These are phyloP conservation scores for Uloborus diversus DNA, from an alignment of 1,140 invertebrate genomes.

Conservation along the genomic window DNA sequence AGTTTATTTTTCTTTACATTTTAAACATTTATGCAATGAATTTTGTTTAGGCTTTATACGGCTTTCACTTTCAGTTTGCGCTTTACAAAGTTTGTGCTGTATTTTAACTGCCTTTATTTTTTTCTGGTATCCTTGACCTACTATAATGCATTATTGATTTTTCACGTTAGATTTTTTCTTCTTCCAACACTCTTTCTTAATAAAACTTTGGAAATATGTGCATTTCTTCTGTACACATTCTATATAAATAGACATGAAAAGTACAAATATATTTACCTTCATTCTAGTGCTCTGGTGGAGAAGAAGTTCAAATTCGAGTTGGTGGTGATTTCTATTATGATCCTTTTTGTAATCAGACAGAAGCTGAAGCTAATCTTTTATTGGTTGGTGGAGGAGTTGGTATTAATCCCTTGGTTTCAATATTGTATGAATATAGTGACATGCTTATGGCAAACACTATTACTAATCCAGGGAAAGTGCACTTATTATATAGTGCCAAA, in stretches of 20 bases:
- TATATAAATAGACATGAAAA: too few species aligned
- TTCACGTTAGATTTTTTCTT: too few species aligned
- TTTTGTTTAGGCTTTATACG: too few species aligned
- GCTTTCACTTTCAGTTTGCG: too few species aligned
- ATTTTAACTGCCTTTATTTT: too few species aligned
- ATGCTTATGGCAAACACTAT: constrained; percentile 29
- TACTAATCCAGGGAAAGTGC: constrained; percentile 52
- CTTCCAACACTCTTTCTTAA: too few species aligned
- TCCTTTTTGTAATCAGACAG: constrained; percentile 41
- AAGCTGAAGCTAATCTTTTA: constrained; percentile 60
- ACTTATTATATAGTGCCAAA: constrained; percentile 63
- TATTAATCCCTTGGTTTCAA: constrained; percentile 66
- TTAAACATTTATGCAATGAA: too few species aligned
- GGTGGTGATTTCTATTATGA: constrained; percentile 66
- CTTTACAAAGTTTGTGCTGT: too few species aligned
- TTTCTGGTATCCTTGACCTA: too few species aligned
- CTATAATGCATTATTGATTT: too few species aligned
- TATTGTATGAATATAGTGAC: constrained; percentile 62
- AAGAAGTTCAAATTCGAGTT: constrained; percentile 61
- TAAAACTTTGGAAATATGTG: background rate
- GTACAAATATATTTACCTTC: too few species aligned
- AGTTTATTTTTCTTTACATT: too few species aligned
- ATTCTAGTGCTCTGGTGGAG: constrained; percentile 63
- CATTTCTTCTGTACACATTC: background rate
- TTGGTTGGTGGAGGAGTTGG: constrained; percentile 67